Evolutionary conservation across 2,888 invertebrate species (phyloP).

Genomic region (Aphodius sticticus): DNA sequence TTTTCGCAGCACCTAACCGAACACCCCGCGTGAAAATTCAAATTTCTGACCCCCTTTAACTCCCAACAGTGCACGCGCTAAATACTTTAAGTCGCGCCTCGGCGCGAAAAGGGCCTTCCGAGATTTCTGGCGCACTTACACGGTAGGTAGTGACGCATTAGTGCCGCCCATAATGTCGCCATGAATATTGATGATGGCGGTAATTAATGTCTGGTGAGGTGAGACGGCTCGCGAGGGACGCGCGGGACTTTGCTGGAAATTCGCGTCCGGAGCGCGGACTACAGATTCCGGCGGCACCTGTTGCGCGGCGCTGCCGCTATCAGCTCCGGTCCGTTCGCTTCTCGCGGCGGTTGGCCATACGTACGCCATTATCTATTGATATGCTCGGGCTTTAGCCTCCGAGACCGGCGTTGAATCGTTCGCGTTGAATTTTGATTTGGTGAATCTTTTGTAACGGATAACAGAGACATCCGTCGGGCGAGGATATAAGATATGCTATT

Average conservation of each 20-base stretch:
- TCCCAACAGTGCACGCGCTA: background rate
- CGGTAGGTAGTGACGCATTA: background rate
- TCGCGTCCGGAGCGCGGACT: background rate
- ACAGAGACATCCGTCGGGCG: background rate
- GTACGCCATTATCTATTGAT: conserved; percentile 4
- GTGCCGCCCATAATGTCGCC: conserved; percentile 4
- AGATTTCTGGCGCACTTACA: background rate
- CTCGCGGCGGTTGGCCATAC: background rate
- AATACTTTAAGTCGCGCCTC: background rate
- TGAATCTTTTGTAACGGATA: background rate
- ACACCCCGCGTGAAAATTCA: too few relatives aligned
- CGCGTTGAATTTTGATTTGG: conserved; percentile 21
- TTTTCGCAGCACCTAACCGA: too few relatives aligned
- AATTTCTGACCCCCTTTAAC: background rate
- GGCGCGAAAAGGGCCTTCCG: background rate
- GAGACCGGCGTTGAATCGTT: conserved; percentile 8
- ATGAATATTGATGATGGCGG: background rate
- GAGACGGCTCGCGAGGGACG: background rate
- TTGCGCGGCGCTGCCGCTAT: background rate
- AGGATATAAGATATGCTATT: too few relatives aligned
- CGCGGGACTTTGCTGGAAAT: background rate
- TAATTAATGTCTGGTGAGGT: conserved; percentile 4
- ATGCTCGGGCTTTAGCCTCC: conserved; percentile 4
- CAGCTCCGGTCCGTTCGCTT: background rate
- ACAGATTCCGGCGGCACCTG: background rate